A percentile compares a stretch with the other conserved stretches of the same genome.
These are phyloP conservation scores for Hypena proboscidalis DNA, from an alignment of 2,888 invertebrate genomes.

Conservation along the genomic window DNA sequence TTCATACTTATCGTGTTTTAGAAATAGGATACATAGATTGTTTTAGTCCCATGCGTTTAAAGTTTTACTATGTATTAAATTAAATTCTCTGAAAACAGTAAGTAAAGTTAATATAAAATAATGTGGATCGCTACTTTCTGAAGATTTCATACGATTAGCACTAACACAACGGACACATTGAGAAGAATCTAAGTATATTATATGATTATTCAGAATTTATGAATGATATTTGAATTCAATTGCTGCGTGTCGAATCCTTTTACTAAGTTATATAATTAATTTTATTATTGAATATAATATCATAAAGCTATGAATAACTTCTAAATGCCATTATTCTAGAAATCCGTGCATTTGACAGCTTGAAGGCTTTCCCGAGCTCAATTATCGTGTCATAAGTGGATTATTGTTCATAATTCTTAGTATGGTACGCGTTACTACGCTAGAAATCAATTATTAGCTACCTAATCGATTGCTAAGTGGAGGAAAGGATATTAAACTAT, in stretches of 20 bases:
- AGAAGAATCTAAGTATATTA: too few relatives aligned
- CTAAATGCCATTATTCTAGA: constrained; percentile 30
- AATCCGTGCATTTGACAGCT: constrained; percentile 30
- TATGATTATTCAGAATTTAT: too few relatives aligned
- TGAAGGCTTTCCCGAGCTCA: constrained; percentile 39
- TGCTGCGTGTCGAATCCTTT: too few relatives aligned
- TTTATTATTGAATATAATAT: neutral
- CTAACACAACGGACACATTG: too few relatives aligned
- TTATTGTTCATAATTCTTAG: constrained; percentile 38
- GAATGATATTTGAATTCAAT: too few relatives aligned
- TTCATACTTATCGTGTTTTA: constrained; percentile 41
- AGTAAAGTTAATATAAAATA: constrained; percentile 17
- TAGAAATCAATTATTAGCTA: constrained; percentile 9
- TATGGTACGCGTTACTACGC: constrained; percentile 1
- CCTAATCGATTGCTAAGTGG: too few relatives aligned
- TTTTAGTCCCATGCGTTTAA: constrained; percentile 83
- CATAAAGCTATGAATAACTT: neutral
- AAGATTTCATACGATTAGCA: too few relatives aligned
- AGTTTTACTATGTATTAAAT: too few relatives aligned
- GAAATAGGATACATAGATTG: constrained; percentile 83
- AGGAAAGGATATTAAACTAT: too few relatives aligned
- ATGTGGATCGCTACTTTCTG: constrained; percentile 1
- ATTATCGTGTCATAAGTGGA: constrained; percentile 49
- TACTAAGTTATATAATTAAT: neutral
- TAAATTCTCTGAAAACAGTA: too few relatives aligned